Evolutionary conservation across 2,888 invertebrate species (phyloP), one percentile per base, ranked within the genome.

Genomic region (Sinodicranocentrus sp.): DNA sequence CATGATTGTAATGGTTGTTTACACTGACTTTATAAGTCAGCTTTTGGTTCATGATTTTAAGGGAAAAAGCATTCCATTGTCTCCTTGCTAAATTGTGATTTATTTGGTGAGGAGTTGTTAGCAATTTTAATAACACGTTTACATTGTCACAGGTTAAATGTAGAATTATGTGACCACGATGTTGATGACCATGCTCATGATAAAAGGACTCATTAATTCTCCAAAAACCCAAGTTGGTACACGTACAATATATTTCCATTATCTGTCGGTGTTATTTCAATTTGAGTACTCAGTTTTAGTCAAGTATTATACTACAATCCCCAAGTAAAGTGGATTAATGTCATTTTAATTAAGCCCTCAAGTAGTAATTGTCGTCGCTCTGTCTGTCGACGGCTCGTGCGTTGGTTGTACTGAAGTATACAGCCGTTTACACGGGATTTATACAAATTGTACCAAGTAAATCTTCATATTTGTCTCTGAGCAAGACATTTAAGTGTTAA

Each of bases 331-430:
- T 77, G 77, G 68, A 77, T 77, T 77, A 68, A 77, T 77, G 68
- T 59, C 54, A 54, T 76, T 76, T 76, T 76, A 76, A 76, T 76
- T 76, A 76, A 76, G 76, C 76, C 57, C 67, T 43, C 8, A 63
- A 65, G 44, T n/a, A n/a, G 52, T 52, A 52, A 63, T 19, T 65
- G 65, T 65, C 65, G 23, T 43, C 65, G 65, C 17, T 15, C 43
- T 65, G 43, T 39, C 43, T 65, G 57, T 57, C 25, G 15, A 25
- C 23, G 23, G 57, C 25, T 21, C 57, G 25, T 57, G 57, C 23
- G 33, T 10, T 33, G 10, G 33, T 33, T 57, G 57, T 48, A 48
- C 8, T n/a, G n/a, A 33, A 33, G 33, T n/a, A 33, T 33, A 33
- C 33, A 33, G 33, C 10, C 3, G 33, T 33, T 33, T 33, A 33